Evolutionary conservation across 2,797 vertebrate genomes (phyloP), one percentile per base, ranked within the genome.

Genomic region (Chelidonichthys spinosus): DNA sequence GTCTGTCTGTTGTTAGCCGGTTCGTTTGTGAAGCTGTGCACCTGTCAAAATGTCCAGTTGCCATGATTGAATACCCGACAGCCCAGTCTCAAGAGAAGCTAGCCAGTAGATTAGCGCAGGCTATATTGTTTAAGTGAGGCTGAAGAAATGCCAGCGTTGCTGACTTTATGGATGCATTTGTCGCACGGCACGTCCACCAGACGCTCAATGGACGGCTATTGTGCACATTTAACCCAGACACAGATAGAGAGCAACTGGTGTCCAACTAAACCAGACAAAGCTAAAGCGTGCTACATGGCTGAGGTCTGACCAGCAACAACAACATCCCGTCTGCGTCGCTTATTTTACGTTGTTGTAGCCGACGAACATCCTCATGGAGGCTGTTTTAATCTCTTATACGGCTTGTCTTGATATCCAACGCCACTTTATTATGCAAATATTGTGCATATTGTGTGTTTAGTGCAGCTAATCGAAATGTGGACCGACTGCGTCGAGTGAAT

Each of bases 11-110:
- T 17, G 10, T 33, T 32, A 49, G n/a, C 37, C 13, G 32, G 42
- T 50, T 69, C 54, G 52, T 78, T 82, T 78, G 18, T 59, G 17
- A 9, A 83, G 58, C 58, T 63, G 77, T 89, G 86, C 90, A 92
- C 88, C 93, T 93, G 93, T 92, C 91, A 92, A 92, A 90, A 89
- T 55, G 63, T 70, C 79, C 73, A 69, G 75, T 75, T 78, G 76
- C 70, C 36, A 77, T 90, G 88, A 92, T 86, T 91, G 84, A 90
- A 76, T 67, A 42, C 74, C 25, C 74, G 71, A 74, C 56, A 87
- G 66, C 39, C 43, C 62, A 52, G 44, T 69, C 49, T 76, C 18
- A 17, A 6, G 53, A 56, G 62, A 46, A 70, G 82, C 84, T 83
- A 87, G 68, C 76, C 62, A 49, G 55, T 37, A 60, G 63, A 42